A percentile compares a stretch with the other conserved stretches of the same genome.
Evolutionary conservation across 2,113 vertebrate species (phyloP).

Genomic region (Ceratotherium simum): DNA sequence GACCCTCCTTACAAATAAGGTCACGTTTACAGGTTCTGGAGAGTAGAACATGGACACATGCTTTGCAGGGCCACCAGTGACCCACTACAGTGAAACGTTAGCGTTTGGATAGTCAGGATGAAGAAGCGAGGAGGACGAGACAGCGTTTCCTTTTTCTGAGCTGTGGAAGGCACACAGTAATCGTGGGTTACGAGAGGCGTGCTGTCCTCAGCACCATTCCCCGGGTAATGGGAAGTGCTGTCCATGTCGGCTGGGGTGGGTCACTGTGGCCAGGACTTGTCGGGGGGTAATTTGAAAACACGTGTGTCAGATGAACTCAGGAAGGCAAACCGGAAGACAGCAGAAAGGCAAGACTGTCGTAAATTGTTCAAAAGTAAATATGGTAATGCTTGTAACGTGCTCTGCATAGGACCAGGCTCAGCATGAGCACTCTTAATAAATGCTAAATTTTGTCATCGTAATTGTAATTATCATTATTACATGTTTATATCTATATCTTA

Average conservation of each 20-base stretch:
- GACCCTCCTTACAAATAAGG: not conserved
- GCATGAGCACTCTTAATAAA: not conserved
- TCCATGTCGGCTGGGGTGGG: not conserved
- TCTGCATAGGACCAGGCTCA: not conserved
- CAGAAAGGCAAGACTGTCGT: not conserved
- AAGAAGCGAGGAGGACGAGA: not conserved
- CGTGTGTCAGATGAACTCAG: accelerated
- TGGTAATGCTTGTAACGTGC: accelerated
- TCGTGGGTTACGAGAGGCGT: not conserved
- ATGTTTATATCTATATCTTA: accelerated
- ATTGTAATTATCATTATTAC: accelerated
- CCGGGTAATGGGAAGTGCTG: accelerated
- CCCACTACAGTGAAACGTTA: not conserved
- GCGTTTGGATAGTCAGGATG: not conserved
- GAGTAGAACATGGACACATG: accelerated
- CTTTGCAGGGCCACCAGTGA: not conserved
- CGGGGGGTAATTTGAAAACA: accelerated
- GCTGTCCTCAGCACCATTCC: not conserved
- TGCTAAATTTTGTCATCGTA: accelerated
- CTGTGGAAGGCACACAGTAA: not conserved
- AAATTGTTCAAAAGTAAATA: not conserved
- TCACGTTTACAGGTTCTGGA: not conserved
- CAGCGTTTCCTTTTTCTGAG: accelerated
- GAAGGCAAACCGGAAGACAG: not conserved
- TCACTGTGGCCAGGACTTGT: not conserved